Percentiles rank a stretch among this genome's conserved stretches.
Evolutionary conservation across 1,140 invertebrate species (phyloP).

Genomic region (Venturia canescens): DNA sequence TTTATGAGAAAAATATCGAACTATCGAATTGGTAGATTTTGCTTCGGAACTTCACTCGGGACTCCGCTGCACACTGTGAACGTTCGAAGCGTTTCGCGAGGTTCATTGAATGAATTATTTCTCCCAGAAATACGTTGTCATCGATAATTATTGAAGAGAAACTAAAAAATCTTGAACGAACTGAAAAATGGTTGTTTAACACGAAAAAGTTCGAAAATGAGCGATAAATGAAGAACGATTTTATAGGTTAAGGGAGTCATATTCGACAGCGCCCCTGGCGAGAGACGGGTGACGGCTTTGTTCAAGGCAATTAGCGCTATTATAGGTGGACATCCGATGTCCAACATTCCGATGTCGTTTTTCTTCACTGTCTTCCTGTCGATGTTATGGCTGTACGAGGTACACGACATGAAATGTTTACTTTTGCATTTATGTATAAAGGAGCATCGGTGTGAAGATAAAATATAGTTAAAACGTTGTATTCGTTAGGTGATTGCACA

Average conservation of each 20-base stretch:
- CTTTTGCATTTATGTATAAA: background rate
- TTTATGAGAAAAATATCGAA: too few species aligned
- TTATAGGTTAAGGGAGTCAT: slow-evolving; percentile 83
- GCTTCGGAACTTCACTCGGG: too few species aligned
- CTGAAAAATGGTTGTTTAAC: background rate
- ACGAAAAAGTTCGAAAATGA: too few species aligned
- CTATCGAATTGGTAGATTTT: too few species aligned
- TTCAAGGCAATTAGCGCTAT: slow-evolving; percentile 81
- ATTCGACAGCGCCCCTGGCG: slow-evolving; percentile 86
- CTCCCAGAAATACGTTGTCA: too few species aligned
- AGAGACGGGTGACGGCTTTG: slow-evolving; percentile 78
- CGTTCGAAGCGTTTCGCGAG: too few species aligned
- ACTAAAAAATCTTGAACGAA: background rate
- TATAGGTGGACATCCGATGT: slow-evolving; percentile 77
- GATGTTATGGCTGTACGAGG: slow-evolving; percentile 80
- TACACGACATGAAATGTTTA: slow-evolving; percentile 53
- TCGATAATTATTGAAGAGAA: too few species aligned
- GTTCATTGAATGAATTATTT: too few species aligned
- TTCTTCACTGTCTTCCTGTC: slow-evolving; percentile 79
- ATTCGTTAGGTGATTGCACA: slow-evolving; percentile 55
- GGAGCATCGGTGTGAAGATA: background rate
- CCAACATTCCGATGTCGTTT: slow-evolving; percentile 78
- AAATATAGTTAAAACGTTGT: background rate
- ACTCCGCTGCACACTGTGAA: too few species aligned
- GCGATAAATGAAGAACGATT: background rate